Evolutionary conservation across 2,113 vertebrate species (phyloP).

Genomic region (Paradoxurus hermaphroditus): DNA sequence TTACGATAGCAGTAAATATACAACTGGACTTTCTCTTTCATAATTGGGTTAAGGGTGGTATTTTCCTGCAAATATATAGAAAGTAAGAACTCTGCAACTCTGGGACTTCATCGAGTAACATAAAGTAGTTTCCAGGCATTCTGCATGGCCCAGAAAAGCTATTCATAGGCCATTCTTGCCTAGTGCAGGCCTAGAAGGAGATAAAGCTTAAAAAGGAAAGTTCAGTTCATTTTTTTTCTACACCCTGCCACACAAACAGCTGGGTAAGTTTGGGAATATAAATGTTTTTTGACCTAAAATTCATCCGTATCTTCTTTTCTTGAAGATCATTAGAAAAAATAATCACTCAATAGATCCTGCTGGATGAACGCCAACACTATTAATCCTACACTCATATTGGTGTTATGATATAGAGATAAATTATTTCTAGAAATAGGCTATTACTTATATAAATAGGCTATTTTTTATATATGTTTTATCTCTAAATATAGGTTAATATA

Average conservation of each 20-base stretch:
- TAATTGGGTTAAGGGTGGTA: background rate
- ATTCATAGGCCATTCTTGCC: background rate
- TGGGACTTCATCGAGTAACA: background rate
- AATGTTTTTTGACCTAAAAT: slow-evolving; percentile 21
- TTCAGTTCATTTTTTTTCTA: background rate
- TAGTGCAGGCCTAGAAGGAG: background rate
- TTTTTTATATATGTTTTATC: background rate
- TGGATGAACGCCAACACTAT: background rate
- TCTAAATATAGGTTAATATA: background rate
- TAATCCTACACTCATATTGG: background rate
- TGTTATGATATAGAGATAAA: background rate
- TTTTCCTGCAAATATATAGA: background rate
- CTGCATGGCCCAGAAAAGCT: background rate
- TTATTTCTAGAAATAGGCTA: background rate
- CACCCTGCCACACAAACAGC: background rate
- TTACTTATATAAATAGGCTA: background rate
- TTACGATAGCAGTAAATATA: background rate
- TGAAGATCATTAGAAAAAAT: slow-evolving; percentile 33
- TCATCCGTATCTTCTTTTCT: background rate
- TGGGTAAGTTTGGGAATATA: background rate
- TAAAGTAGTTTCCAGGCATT: background rate
- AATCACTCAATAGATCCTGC: background rate
- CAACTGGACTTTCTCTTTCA: background rate
- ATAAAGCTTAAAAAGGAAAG: background rate
- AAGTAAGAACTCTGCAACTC: background rate